phyloP scores from a whole-genome alignment of 2,113 vertebrate genomes.

The Cinclus mexicanus region DNA sequence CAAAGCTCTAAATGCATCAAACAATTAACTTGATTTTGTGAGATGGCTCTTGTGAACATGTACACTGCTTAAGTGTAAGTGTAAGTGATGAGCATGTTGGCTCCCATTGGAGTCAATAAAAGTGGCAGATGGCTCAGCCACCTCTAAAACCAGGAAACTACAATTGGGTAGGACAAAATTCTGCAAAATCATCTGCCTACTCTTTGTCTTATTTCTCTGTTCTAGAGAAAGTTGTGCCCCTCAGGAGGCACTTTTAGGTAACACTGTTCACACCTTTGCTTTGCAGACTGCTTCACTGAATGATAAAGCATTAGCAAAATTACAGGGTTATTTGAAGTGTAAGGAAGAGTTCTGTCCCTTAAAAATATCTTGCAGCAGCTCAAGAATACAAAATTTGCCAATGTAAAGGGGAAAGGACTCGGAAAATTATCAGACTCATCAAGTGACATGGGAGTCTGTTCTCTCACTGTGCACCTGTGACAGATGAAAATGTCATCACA shows the following conservation, averaged over 20 bases:
- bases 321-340: neutral
- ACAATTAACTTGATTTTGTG: neutral
- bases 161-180: neutral
- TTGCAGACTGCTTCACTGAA: neutral
- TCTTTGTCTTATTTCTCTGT: neutral
- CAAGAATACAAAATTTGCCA: neutral
- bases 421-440: neutral
- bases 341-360: neutral
- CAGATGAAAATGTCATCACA: neutral
- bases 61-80: neutral
- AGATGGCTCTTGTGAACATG: neutral
- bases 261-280: neutral
- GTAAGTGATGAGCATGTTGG: neutral
- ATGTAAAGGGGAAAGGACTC: neutral
- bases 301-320: neutral
- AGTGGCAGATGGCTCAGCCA: neutral
- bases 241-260: neutral
- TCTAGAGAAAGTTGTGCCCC: neutral
- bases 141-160: neutral
- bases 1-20: neutral
- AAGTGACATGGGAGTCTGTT: neutral
- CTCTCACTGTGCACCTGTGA: neutral
- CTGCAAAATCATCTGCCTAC: neutral
- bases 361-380: neutral
- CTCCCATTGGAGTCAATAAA: neutral